Conservation (phyloP, 2,797 vertebrate genomes). For the Alectoris magna region DNA sequence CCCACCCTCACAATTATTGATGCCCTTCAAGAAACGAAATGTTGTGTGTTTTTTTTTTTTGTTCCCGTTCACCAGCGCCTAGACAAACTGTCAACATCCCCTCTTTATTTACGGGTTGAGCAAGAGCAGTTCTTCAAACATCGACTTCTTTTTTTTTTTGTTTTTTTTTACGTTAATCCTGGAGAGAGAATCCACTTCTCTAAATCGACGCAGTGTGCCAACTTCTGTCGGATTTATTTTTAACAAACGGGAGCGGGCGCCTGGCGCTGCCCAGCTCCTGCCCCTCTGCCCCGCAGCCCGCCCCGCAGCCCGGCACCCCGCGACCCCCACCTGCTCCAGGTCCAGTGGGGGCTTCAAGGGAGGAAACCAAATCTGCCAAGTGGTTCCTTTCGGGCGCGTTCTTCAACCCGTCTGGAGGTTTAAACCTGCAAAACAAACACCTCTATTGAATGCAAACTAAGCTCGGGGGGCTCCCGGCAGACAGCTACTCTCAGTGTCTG, state of each 20-base stretch:
- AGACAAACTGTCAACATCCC: slow-evolving; percentile 53
- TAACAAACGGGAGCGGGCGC: slow-evolving; percentile 42
- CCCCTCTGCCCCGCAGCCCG: background rate
- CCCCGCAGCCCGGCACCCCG: background rate
- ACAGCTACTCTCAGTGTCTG: slow-evolving; percentile 77
- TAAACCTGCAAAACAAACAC: slow-evolving; percentile 77
- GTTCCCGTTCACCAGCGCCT: slow-evolving; percentile 54
- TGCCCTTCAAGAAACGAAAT: slow-evolving; percentile 66
- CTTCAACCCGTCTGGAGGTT: slow-evolving; percentile 65
- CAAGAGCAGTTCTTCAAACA: slow-evolving; percentile 64
- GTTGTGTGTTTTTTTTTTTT: background rate
- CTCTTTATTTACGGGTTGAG: slow-evolving; percentile 63
- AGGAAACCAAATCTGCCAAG: slow-evolving; percentile 56
- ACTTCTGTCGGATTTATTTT: slow-evolving; percentile 64
- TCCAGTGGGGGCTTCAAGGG: slow-evolving; percentile 37
- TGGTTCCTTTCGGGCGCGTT: slow-evolving; percentile 61
- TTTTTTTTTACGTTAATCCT: slow-evolving; percentile 44
- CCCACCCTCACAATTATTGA: slow-evolving; percentile 57
- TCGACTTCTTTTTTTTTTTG: background rate
- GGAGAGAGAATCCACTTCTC: slow-evolving; percentile 54
- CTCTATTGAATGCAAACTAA: slow-evolving; percentile 71
- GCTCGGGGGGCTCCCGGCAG: slow-evolving; percentile 67
- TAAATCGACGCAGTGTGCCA: slow-evolving; percentile 56
- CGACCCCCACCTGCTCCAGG: slow-evolving; percentile 69
- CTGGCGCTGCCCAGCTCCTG: background rate